Evolutionary conservation across 92 coral and sea anemone genomes (phyloP), one percentile per base, ranked within the genome.

Genomic region (Phenganax stokvisi): DNA sequence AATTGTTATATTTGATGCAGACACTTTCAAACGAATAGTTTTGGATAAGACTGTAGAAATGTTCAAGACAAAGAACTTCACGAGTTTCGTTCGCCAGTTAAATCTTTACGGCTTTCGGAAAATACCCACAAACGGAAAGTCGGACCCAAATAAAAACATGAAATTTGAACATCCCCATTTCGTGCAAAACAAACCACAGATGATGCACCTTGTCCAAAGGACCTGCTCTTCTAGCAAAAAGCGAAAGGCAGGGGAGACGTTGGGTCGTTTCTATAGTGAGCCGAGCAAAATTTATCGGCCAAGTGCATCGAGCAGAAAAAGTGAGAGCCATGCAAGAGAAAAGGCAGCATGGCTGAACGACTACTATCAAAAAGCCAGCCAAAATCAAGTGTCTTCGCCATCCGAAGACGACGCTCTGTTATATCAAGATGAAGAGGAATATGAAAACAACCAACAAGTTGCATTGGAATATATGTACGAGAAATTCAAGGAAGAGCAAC

Each of bases 101-200:
- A 96, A 96, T 86, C 88, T 96, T 70, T 92, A 92, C 54, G 99
- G 97, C 52, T 96, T 92, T 83, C 92, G 92, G 65, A 93, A 93
- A 68, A 92, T 90, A 54, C 99, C 99, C 9, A 93, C 92, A 37
- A 92, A 89, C 76, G 99, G 99, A 70, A 96, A 96, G 86, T 91
- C 91, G 63, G 99, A 96, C 91, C 99, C 99, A 69, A 91, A 97
- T 25, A 96, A 92, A 84, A 92, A 96, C 85, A 96, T 96, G 99
- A 91, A 89, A 82, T 96, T 96, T 85, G 99, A 92, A 65, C 99
- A 96, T 56, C 87, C 87, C 72, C 83, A 92, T 75, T 96, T 96
- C 81, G 85, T 86, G 85, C 91, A 97, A 44, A 93, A 90, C 85
- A 89, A 81, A 62, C 99, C 99, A 25, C 97, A 96, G 62, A 86